Evolutionary conservation across 2,888 invertebrate genomes (phyloP), one percentile per base, ranked within the genome.

Genomic region (Pheosia tremula): DNA sequence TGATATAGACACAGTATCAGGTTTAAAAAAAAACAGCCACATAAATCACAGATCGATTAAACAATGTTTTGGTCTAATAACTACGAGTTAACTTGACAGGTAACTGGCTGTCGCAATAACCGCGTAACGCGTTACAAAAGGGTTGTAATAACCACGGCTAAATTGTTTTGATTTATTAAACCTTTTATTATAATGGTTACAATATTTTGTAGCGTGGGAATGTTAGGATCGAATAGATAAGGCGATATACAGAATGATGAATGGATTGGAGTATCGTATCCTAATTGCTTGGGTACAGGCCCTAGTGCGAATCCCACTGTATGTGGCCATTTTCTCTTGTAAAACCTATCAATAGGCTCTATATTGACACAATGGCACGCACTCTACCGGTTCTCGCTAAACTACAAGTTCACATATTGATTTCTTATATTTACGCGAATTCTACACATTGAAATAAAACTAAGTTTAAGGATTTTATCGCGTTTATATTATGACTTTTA

Each of bases 21-120:
- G 11, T n/a, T 47, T n/a, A 9, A 9, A 47, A n/a, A 5, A 41
- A 41, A 5, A 9, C 47, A 11, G n/a, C 37, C 11, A 11, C 9
- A 53, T 53, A 53, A 53, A 37, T 53, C 37, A 53, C 9, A 36
- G 5, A 53, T 10, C 37, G 55, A 38, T 55, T 55, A 55, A 55
- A 13, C 55, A 55, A 39, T n/a, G 55, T 55, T 39, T 55, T 55
- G 55, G 55, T 55, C 55, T 39, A 39, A 55, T 55, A 39, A 55
- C 39, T 13, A 11, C 13, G n/a, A 10, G 13, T 55, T 39, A 39
- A 55, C 2, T 13, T 55, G 55, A 13, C 55, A 39, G 55, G n/a
- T 13, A 54, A 11, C 10, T 38, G 38, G 38, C 4, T 5, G 43
- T 36, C 45, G 45, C 39, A 45, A 45, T 36, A 5, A n/a, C 54